phyloP scores from a whole-genome alignment of 2,888 invertebrate genomes.

The Resseliella maxima region DNA sequence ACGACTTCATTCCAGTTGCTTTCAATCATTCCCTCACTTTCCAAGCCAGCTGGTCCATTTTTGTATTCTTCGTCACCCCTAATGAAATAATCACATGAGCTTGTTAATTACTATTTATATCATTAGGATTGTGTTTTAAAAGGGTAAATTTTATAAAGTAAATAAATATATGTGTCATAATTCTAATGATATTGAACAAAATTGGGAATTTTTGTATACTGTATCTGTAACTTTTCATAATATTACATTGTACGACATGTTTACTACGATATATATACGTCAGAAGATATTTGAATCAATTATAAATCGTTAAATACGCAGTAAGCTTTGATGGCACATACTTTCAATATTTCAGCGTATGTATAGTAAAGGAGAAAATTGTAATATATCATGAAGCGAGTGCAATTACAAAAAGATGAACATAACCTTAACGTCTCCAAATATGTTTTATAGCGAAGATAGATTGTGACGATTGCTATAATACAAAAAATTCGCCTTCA shows the following conservation, averaged over 20 bases:
- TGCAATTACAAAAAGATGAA: neutral
- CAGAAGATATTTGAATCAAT: too few relatives aligned
- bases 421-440: neutral
- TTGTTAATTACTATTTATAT: too few relatives aligned
- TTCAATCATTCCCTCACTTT: conserved; percentile 92
- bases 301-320: too few relatives aligned
- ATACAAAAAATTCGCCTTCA: neutral
- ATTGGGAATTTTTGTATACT: too few relatives aligned
- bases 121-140: too few relatives aligned
- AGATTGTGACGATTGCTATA: neutral
- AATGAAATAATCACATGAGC: neutral
- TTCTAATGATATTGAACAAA: too few relatives aligned
- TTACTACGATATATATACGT: too few relatives aligned
- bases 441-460: neutral
- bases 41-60: conserved; percentile 88
- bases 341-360: neutral
- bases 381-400: neutral
- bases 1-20: conserved; percentile 93
- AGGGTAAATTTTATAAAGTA: too few relatives aligned
- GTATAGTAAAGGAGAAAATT: neutral
- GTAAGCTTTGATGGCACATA: neutral
- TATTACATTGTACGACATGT: too few relatives aligned
- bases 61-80: conserved; percentile 61
- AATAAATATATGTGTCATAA: too few relatives aligned
- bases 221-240: too few relatives aligned